Conservation (phyloP, 2,113 vertebrate genomes). For the Ceratotherium simum region DNA sequence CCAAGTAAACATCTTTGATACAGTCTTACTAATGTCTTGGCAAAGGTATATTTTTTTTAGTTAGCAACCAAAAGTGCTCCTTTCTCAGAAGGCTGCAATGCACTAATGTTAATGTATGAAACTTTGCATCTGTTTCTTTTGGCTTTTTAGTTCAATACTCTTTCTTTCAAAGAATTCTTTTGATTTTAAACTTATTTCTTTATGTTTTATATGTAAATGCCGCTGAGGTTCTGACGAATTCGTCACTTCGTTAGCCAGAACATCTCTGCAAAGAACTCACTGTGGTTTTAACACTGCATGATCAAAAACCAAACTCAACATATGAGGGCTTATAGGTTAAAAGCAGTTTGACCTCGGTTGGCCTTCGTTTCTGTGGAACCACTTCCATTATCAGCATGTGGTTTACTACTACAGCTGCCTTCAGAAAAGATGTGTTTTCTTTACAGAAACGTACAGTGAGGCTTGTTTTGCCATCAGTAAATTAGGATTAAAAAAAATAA, state of each 20-base stretch:
- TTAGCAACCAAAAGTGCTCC: neutral
- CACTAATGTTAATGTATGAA: neutral
- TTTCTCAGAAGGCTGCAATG: neutral
- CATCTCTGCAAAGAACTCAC: neutral
- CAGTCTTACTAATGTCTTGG: neutral
- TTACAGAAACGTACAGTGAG: neutral
- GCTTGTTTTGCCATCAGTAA: neutral
- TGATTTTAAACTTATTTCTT: neutral
- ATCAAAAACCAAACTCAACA: neutral
- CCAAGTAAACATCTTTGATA: neutral
- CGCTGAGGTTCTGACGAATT: neutral
- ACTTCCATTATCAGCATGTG: neutral
- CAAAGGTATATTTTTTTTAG: neutral
- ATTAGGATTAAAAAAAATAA: neutral
- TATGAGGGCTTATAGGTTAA: neutral
- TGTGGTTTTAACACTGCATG: neutral
- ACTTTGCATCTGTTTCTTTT: neutral
- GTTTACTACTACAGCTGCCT: neutral
- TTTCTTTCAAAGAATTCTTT: neutral
- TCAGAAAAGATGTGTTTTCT: conserved; percentile 13
- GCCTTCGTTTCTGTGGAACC: neutral
- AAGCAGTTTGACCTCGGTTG: neutral
- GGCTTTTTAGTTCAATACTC: neutral
- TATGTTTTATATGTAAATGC: neutral
- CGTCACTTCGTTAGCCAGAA: neutral